Evolutionary conservation across 2,888 invertebrate genomes (phyloP), one percentile per base, ranked within the genome.

Genomic region (Cactoblastis cactorum): DNA sequence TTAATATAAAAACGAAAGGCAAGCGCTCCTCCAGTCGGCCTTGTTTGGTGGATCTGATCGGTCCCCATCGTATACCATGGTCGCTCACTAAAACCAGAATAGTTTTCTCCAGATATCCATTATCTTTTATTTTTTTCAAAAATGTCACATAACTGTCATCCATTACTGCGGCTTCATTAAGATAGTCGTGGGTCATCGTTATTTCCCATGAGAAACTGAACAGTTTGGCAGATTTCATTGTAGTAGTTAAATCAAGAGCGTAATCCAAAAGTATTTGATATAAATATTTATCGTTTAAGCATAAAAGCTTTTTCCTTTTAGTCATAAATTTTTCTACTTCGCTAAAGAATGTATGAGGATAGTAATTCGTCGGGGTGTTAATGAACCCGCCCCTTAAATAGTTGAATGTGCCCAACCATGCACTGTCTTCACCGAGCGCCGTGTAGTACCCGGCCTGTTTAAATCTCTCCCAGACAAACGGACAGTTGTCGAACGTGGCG

Each of bases 61-160:
- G 91, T 1, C 97, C 97, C 94, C 95, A 97, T 54, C 97, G 88
- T 53, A 97, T 93, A 0, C 98, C 98, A 69, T 98, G 98, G 71
- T 98, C 98, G 75, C 97, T 97, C 86, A 97, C 89, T 9, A 96
- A 74, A 49, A 97, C 86, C 11, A 95, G 64, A 38, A 93, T 90
- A 0, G 96, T 95, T 19, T 92, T 90, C 47, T 95, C 91, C 49
- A 96, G 80, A 50, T 92, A 80, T 1, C 90, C 87, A 1, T 84
- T 72, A 0, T 75, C 61, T 34, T 92, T 80, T 46, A 94, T 71
- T 52, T 83, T 76, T 54, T 79, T 74, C 48, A 97, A 79, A 66
- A 95, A 91, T 0, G 80, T 65, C 57, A 86, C 71, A 63, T 94
- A 93, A 41, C 90, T 83, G 0, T 91, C 83, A 67, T 98, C 97